Conservation (phyloP, 2,113 vertebrate species). For the Dicrurus megarhynchus region DNA sequence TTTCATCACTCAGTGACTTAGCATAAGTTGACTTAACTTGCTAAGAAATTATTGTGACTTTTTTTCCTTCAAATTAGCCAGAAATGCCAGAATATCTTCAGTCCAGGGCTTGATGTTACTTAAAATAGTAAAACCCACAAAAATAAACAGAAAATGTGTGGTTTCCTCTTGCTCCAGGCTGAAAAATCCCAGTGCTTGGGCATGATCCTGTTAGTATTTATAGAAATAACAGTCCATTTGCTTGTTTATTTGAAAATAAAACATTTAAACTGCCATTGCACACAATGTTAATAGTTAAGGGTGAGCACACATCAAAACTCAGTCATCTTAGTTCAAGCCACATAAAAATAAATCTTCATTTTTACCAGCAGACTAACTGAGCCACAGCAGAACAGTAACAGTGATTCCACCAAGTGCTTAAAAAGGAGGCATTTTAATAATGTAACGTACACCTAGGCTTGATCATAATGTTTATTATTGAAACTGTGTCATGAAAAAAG, state of each 20-base stretch:
- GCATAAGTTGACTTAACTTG: background rate
- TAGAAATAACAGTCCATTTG: conserved; percentile 42
- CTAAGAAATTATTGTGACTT: background rate
- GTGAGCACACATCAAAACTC: conserved; percentile 52
- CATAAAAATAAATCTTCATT: conserved; percentile 21
- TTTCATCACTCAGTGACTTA: background rate
- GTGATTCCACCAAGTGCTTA: background rate
- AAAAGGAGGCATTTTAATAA: conserved; percentile 39
- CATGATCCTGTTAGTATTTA: conserved; percentile 43
- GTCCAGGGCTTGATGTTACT: background rate
- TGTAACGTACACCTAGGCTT: conserved; percentile 21
- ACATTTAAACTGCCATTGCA: conserved; percentile 16
- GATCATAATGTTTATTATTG: conserved; percentile 41
- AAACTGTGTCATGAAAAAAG: conserved; percentile 8
- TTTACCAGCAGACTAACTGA: background rate
- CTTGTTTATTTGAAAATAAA: conserved; percentile 58
- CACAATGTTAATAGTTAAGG: conserved; percentile 31
- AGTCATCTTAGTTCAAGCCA: conserved; percentile 19
- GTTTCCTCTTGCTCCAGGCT: conserved; percentile 15
- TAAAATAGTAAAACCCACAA: conserved; percentile 40
- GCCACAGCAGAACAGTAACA: background rate
- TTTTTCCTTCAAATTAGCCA: background rate
- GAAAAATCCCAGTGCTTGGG: conserved; percentile 30
- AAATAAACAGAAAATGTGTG: conserved; percentile 51
- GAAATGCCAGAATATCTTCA: conserved; percentile 16